phyloP scores from a whole-genome alignment of 2,888 invertebrate genomes.

The Callyntrura sp. region DNA sequence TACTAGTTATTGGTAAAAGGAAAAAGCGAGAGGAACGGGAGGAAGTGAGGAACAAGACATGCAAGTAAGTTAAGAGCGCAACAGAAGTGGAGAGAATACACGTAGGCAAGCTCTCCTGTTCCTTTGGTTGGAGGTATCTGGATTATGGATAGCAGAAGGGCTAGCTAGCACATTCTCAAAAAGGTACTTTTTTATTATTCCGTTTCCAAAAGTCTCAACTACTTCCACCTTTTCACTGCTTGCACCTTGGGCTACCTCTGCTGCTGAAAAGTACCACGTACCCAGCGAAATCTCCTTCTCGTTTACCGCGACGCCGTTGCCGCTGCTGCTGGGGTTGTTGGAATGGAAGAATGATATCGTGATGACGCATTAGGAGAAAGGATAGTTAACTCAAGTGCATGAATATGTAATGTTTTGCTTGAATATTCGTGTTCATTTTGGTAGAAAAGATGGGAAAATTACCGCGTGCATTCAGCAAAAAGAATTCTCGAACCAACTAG shows the following conservation, averaged over 20 bases:
- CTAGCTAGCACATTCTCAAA: slow-evolving; percentile 8
- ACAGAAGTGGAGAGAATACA: too few species aligned
- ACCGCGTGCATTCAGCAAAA: slow-evolving; percentile 21
- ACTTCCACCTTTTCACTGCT: slow-evolving; percentile 21
- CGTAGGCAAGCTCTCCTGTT: too few species aligned
- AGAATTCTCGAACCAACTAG: too few species aligned
- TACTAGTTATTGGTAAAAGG: too few species aligned
- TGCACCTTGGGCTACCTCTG: slow-evolving; percentile 8
- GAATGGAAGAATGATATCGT: slow-evolving; percentile 1
- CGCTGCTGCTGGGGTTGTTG: neutral
- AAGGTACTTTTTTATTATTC: slow-evolving; percentile 31
- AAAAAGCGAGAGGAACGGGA: neutral
- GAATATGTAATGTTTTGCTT: slow-evolving; percentile 30
- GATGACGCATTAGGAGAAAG: slow-evolving; percentile 20
- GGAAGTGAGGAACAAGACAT: neutral
- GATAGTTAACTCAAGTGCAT: neutral
- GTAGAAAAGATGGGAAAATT: slow-evolving; percentile 16
- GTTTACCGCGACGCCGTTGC: too few species aligned
- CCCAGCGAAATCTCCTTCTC: neutral
- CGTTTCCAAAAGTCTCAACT: neutral
- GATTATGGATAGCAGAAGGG: slow-evolving; percentile 20
- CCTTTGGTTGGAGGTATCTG: neutral
- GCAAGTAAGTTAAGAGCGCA: too few species aligned
- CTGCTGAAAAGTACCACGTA: too few species aligned
- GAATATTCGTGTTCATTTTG: neutral